A percentile compares a stretch with the other conserved stretches of the same genome.
phyloP scores from a whole-genome alignment of 2,797 vertebrate species.

The Chiloscyllium punctatum region DNA sequence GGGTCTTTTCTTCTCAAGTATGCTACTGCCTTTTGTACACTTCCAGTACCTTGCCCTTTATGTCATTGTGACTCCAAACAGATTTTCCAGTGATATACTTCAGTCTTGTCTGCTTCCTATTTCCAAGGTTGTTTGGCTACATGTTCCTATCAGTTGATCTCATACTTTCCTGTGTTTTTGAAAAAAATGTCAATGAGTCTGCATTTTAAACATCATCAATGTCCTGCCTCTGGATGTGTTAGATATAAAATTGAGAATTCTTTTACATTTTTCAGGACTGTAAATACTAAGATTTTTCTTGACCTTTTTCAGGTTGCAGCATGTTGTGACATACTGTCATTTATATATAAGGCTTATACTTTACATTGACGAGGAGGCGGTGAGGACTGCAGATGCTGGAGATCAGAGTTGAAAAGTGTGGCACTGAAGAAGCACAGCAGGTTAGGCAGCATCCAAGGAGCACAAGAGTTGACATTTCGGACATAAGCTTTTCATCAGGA shows the following conservation, averaged over 20 bases:
- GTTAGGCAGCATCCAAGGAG: too few relatives aligned
- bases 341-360: not conserved
- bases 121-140: slow-evolving; percentile 35
- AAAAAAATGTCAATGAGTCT: slow-evolving; percentile 21
- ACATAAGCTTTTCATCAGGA: too few relatives aligned
- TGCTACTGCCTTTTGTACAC: not conserved
- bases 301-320: not conserved
- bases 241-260: not conserved
- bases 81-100: slow-evolving; percentile 36
- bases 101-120: slow-evolving; percentile 37
- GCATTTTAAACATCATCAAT: slow-evolving; percentile 7
- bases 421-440: too few relatives aligned
- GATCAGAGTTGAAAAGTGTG: too few relatives aligned
- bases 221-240: not conserved
- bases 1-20: slow-evolving; percentile 8
- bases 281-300: not conserved
- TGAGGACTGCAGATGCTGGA: too few relatives aligned
- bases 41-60: slow-evolving; percentile 31
- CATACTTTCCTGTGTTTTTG: slow-evolving; percentile 36
- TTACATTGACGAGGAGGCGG: not conserved
- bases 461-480: too few relatives aligned
- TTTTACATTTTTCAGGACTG: not conserved
- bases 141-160: slow-evolving; percentile 30
- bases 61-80: slow-evolving; percentile 36
- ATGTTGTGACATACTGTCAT: not conserved